phyloP scores from a whole-genome alignment of 2,888 invertebrate genomes.

The Liodrosophila aerea region DNA sequence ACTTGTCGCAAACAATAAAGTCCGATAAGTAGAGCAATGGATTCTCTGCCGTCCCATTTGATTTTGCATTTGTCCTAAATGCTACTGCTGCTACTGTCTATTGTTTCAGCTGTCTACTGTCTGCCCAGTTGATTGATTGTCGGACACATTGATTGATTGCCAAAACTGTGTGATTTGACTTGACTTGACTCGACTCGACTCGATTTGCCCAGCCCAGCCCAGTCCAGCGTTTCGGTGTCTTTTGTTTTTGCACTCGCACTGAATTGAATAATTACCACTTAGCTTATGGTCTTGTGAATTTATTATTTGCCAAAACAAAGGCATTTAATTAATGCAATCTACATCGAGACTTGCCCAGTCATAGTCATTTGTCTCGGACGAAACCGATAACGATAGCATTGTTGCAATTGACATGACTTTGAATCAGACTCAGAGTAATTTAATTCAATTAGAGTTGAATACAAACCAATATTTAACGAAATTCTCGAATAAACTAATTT shows the following conservation, averaged over 20 bases:
- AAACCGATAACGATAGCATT: constrained; percentile 20
- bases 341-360: constrained; percentile 29
- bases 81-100: constrained; percentile 11
- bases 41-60: constrained; percentile 9
- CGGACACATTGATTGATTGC: constrained; percentile 46
- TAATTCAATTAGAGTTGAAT: neutral
- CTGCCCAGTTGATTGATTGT: constrained; percentile 32
- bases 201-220: too few relatives aligned
- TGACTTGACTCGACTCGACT: neutral
- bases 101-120: constrained; percentile 17
- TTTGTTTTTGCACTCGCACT: constrained; percentile 22
- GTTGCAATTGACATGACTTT: too few relatives aligned
- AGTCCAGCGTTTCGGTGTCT: neutral
- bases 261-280: constrained; percentile 42
- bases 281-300: constrained; percentile 19
- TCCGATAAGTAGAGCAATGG: constrained; percentile 5
- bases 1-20: constrained; percentile 24
- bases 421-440: too few relatives aligned
- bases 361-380: constrained; percentile 55
- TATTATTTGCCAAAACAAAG: constrained; percentile 23
- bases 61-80: constrained; percentile 32
- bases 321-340: constrained; percentile 46
- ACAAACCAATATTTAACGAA: neutral
- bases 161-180: constrained; percentile 8
- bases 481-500: too few relatives aligned